phyloP scores from a whole-genome alignment of 2,888 invertebrate species.

The Barypeithes pellucidus region DNA sequence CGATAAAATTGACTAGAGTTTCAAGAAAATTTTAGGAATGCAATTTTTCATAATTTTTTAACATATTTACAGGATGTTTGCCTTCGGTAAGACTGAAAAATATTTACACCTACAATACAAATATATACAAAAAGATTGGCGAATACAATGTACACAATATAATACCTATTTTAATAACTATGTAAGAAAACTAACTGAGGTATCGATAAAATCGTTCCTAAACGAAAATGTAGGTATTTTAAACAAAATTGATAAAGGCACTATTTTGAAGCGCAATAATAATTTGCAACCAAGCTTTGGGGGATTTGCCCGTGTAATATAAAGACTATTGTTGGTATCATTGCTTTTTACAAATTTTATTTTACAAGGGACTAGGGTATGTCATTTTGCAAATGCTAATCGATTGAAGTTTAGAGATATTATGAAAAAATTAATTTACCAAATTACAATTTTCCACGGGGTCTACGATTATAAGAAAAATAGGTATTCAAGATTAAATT shows the following conservation, averaged over 20 bases:
- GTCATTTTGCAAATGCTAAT: too few relatives aligned
- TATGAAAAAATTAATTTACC: too few relatives aligned
- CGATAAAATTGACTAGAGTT: constrained; percentile 67
- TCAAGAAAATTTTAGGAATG: constrained; percentile 68
- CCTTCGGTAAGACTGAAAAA: constrained; percentile 28
- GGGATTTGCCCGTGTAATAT: too few relatives aligned
- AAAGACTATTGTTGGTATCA: too few relatives aligned
- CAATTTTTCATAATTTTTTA: constrained; percentile 65
- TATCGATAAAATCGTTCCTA: constrained; percentile 23
- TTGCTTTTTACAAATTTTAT: too few relatives aligned
- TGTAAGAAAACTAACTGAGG: constrained; percentile 16
- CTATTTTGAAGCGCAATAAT: constrained; percentile 5
- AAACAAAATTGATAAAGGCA: neutral
- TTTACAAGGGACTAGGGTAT: too few relatives aligned
- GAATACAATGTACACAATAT: constrained; percentile 32
- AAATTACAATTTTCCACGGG: too few relatives aligned
- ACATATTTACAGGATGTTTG: constrained; percentile 53
- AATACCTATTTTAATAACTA: constrained; percentile 13
- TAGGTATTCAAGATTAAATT: too few relatives aligned
- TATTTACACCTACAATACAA: constrained; percentile 43
- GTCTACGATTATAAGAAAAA: too few relatives aligned
- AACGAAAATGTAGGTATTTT: neutral
- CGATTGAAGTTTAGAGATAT: too few relatives aligned
- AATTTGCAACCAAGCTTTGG: too few relatives aligned
- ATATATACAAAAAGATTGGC: constrained; percentile 44